Evolutionary conservation across 2,888 invertebrate genomes (phyloP).

Genomic region (Limnephilus auricula): DNA sequence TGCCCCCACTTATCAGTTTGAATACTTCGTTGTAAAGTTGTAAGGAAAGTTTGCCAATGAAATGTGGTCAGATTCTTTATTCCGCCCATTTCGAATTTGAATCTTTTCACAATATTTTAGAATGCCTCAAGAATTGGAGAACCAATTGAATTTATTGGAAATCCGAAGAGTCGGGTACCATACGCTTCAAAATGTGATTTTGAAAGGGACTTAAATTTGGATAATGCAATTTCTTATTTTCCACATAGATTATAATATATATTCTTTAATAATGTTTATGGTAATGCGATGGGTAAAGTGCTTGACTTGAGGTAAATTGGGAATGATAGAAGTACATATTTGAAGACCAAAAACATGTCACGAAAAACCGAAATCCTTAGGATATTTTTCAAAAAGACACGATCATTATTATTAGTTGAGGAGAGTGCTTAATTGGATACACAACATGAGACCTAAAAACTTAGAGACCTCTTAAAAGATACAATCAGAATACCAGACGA

Average conservation of each 20-base stretch:
- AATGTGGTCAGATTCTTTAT: constrained; percentile 2
- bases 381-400: no score
- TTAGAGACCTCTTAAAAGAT: no score
- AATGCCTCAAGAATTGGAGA: neutral
- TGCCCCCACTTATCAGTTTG: constrained; percentile 23
- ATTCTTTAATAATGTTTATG: no score
- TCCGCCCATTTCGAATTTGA: neutral
- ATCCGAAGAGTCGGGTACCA: neutral
- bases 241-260: no score
- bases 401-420: neutral
- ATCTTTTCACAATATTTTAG: neutral
- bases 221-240: neutral
- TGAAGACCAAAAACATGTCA: neutral
- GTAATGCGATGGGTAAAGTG: no score
- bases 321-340: neutral
- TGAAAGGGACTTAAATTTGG: neutral
- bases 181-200: neutral
- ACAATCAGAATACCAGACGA: no score
- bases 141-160: neutral
- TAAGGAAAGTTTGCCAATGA: neutral
- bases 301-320: neutral
- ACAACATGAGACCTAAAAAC: neutral
- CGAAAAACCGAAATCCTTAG: no score
- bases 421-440: neutral
- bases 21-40: constrained; percentile 12